Percentiles rank a stretch among this genome's conserved stretches.
phyloP scores from a whole-genome alignment of 1,140 invertebrate species.

The Glossosoma conforme region DNA sequence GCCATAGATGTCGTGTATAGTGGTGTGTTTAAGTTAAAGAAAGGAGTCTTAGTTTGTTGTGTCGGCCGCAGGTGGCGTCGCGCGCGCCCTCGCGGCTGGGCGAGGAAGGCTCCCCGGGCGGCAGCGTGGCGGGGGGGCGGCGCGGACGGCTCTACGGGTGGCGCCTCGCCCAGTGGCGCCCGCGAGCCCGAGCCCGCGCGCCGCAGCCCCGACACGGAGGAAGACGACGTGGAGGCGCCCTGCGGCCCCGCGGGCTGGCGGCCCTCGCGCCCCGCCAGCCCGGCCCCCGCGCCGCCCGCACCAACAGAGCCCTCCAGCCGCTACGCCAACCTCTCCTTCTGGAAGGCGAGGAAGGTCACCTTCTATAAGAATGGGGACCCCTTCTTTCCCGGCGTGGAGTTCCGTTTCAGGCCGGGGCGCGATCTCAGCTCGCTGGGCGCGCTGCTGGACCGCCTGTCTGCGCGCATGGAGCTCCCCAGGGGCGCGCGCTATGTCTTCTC shows the following conservation, averaged over 20 bases:
- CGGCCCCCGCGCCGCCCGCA: constrained; percentile 29
- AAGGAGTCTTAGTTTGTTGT: too few relatives aligned
- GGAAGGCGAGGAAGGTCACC: constrained; percentile 77
- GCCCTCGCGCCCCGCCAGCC: constrained; percentile 43
- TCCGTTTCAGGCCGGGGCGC: constrained; percentile 80
- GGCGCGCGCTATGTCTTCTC: constrained; percentile 88
- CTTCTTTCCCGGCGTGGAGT: constrained; percentile 83
- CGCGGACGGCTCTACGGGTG: constrained; percentile 31
- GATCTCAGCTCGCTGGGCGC: constrained; percentile 84
- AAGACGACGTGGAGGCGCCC: constrained; percentile 40
- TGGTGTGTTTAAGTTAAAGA: neutral
- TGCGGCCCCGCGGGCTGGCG: constrained; percentile 43
- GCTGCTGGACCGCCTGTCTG: constrained; percentile 76
- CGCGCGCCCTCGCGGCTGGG: constrained; percentile 33
- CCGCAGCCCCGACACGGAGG: constrained; percentile 39
- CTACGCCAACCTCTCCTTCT: constrained; percentile 79
- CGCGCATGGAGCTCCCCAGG: constrained; percentile 74
- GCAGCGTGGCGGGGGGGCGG: constrained; percentile 28
- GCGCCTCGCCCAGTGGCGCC: constrained; percentile 35
- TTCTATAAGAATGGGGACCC: constrained; percentile 93
- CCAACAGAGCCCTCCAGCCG: constrained; percentile 35
- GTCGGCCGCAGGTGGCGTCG: constrained; percentile 41
- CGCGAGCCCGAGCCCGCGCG: constrained; percentile 41
- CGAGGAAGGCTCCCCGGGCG: constrained; percentile 34
- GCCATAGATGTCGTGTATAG: neutral